Conservation (phyloP, 2,797 vertebrate genomes). For the Chelon labrosus region DNA sequence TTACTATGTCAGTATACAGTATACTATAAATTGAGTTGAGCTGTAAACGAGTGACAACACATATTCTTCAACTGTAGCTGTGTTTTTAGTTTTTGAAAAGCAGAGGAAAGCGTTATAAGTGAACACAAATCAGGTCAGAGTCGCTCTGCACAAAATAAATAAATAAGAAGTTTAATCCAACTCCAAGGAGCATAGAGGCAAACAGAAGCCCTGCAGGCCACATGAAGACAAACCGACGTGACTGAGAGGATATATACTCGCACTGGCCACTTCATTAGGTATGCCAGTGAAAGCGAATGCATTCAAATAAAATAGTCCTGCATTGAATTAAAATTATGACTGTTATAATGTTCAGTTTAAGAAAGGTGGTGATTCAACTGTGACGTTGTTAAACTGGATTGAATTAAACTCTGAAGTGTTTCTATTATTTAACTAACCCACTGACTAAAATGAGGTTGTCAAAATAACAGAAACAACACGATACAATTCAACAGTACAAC, state of each 20-base stretch:
- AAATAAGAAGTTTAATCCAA: constrained; percentile 5
- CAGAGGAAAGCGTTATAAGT: constrained; percentile 35
- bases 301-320: too few relatives aligned
- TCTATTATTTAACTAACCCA: too few relatives aligned
- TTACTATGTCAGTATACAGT: not conserved
- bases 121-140: constrained; percentile 10
- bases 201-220: constrained; percentile 33
- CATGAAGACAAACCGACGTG: constrained; percentile 68
- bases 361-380: too few relatives aligned
- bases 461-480: too few relatives aligned
- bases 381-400: too few relatives aligned
- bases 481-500: too few relatives aligned
- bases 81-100: constrained; percentile 38
- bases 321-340: too few relatives aligned
- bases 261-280: too few relatives aligned
- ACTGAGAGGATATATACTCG: not conserved
- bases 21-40: not conserved
- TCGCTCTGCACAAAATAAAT: constrained; percentile 20
- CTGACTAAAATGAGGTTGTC: too few relatives aligned
- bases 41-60: constrained; percentile 64
- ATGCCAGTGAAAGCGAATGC: too few relatives aligned
- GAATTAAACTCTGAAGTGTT: too few relatives aligned
- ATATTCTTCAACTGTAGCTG: constrained; percentile 1
- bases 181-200: not conserved
- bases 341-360: too few relatives aligned